Base-by-base conservation (phyloP, 2,888 invertebrate species). In the Hyalella azteca region DNA sequence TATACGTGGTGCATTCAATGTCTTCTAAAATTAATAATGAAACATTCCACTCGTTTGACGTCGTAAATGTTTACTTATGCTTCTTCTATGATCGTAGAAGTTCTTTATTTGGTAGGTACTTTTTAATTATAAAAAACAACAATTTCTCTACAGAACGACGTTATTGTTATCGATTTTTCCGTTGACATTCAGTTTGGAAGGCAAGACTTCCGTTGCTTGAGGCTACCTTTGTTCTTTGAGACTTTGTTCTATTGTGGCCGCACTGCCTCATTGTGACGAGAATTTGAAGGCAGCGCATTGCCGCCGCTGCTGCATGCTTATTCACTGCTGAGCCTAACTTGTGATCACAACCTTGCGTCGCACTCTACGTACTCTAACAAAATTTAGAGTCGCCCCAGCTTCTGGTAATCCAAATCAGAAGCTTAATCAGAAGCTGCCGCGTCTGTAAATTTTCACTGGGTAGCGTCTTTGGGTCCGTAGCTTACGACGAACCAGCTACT, bases 201-300 rank as follows among this genome's bases (percentile, higher is more conserved):
- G 32, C 36, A n/a, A 15, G 66, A 29, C 66, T 66, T 66, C 66
- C 66, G 66, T 29, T 66, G 66, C 36, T 54, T 36, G 66, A 66
- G 36, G 36, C 66, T 36, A 36, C 36, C 66, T 19, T 66, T 66
- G 66, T 66, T 66, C 66, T 15, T 36, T 32, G 19, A 11, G 66
- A 66, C 66, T 36, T 59, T 59, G 66, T 32, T 7, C 54, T 19
- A 66, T 66, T 66, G 66, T 66, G 7, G 29, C 54, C 26, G 19
- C 54, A n/a, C 26, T 9, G 54, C 54, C 54, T 26, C 54, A 54
- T 11, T 54, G 54, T 26, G 54, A 26, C 54, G 54, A n/a, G n/a
- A n/a, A n/a, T n/a, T n/a, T n/a, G n/a, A n/a, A n/a, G n/a, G n/a
- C n/a, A n/a, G n/a, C n/a, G 54, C 54, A 54, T 54, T 54, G 54